Evolutionary conservation across 2,113 vertebrate genomes (phyloP).

Genomic region (Tautogolabrus adspersus): DNA sequence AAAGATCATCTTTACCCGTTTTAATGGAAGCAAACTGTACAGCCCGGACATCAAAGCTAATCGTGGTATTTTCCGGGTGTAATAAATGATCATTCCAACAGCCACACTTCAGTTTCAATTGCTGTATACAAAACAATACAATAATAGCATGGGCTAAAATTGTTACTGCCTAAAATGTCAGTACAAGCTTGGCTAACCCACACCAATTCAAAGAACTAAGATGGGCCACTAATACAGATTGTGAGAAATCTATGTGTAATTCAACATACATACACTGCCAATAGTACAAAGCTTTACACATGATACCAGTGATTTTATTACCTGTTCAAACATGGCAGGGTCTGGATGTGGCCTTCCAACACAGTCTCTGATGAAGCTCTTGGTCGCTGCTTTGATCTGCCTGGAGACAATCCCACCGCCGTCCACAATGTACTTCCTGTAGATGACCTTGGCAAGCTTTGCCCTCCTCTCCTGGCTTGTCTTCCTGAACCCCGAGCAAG

Average conservation of each 20-base stretch:
- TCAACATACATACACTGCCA: no score
- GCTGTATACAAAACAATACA: background rate
- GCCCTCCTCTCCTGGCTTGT: conserved; percentile 90
- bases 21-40: background rate
- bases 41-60: background rate
- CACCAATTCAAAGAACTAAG: background rate
- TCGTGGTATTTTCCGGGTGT: background rate
- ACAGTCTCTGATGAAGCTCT: conserved; percentile 94
- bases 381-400: conserved; percentile 93
- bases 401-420: conserved; percentile 90
- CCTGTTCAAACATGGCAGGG: conserved; percentile 92
- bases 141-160: background rate
- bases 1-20: no score
- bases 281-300: no score
- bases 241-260: background rate
- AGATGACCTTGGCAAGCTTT: conserved; percentile 96
- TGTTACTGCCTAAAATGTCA: background rate
- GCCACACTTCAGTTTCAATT: background rate
- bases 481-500: conserved; percentile 95
- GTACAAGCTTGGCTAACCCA: background rate
- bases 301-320: conserved; percentile 33
- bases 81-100: background rate
- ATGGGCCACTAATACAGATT: background rate
- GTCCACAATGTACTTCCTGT: conserved; percentile 95
- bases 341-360: conserved; percentile 91